phyloP scores from a whole-genome alignment of 2,113 vertebrate genomes.

The Myrmecophaga tridactyla region DNA sequence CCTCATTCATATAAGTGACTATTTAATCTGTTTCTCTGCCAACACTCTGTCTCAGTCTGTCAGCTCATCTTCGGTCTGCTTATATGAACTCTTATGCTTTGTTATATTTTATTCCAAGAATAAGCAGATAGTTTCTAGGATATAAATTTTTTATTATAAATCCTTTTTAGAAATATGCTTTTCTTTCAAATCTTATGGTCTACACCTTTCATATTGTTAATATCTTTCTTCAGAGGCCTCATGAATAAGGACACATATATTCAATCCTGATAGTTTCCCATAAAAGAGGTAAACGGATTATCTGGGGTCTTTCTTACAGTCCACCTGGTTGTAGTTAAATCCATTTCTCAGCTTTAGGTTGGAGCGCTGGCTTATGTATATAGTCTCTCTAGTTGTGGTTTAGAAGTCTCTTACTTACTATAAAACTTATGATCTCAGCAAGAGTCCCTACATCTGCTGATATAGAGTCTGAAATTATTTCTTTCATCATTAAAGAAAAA shows the following conservation, averaged over 20 bases:
- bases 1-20: background rate
- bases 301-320: background rate
- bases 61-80: background rate
- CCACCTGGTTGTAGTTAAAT: slow-evolving; percentile 22
- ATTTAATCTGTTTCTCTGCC: background rate
- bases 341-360: background rate
- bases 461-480: slow-evolving; percentile 31
- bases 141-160: background rate
- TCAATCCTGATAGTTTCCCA: background rate
- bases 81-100: background rate
- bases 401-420: slow-evolving; percentile 44
- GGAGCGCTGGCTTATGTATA: background rate
- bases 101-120: background rate
- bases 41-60: background rate
- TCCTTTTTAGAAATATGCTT: background rate
- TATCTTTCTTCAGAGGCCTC: background rate
- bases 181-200: background rate
- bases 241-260: background rate
- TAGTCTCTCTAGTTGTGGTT: background rate
- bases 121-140: background rate
- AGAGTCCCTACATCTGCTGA: slow-evolving; percentile 16
- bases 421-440: slow-evolving; percentile 46
- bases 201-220: background rate
- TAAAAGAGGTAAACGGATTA: background rate
- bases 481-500: slow-evolving; percentile 30